Conservation (phyloP, 2,113 vertebrate genomes). For the Cephalopterus ornatus region DNA sequence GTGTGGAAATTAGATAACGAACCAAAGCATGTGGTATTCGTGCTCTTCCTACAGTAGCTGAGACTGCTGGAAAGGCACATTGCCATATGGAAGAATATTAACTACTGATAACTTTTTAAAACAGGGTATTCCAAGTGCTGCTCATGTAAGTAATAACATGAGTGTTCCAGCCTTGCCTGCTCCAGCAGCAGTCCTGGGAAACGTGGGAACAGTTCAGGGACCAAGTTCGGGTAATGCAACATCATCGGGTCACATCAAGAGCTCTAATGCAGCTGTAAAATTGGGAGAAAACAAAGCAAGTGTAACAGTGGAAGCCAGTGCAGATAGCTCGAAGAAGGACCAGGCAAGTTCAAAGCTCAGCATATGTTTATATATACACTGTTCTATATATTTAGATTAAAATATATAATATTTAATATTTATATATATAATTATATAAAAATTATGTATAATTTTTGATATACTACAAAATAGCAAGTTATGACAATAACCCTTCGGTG, state of each 20-base stretch:
- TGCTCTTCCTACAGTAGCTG: not conserved
- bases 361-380: not conserved
- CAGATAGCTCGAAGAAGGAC: constrained; percentile 96
- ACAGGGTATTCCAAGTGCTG: constrained; percentile 78
- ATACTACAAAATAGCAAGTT: not conserved
- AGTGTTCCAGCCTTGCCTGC: constrained; percentile 77
- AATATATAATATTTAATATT: not conserved
- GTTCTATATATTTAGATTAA: not conserved
- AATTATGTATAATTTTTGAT: not conserved
- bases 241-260: constrained; percentile 80
- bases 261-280: constrained; percentile 77
- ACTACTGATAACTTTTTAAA: constrained; percentile 62
- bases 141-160: constrained; percentile 75
- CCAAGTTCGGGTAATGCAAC: constrained; percentile 76
- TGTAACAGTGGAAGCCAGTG: constrained; percentile 82
- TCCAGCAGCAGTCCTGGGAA: constrained; percentile 74
- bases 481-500: not conserved
- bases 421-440: not conserved
- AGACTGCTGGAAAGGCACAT: not conserved
- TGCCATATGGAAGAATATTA: not conserved
- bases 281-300: constrained; percentile 74
- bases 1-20: not conserved
- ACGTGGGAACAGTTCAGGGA: constrained; percentile 68
- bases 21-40: not conserved
- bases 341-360: constrained; percentile 81